phyloP scores from a whole-genome alignment of 2,888 invertebrate species.

The Micoletzkya japonica region DNA sequence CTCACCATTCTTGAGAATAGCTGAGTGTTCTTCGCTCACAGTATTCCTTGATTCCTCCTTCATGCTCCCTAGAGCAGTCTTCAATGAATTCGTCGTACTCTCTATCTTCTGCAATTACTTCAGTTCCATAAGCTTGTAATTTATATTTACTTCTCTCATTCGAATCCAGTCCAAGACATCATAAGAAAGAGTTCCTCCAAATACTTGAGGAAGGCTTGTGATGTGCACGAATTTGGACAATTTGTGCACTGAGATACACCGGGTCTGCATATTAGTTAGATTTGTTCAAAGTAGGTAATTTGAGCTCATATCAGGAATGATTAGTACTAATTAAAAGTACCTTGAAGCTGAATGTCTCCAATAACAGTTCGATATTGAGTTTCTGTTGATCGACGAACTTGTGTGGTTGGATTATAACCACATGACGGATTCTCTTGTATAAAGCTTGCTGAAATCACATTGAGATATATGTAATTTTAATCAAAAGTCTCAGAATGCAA shows the following conservation, averaged over 20 bases:
- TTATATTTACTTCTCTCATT: conserved; percentile 73
- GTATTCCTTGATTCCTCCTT: background rate
- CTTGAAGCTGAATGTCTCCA: conserved; percentile 58
- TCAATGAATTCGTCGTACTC: background rate
- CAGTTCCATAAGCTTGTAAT: too few relatives aligned
- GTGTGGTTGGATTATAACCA: conserved; percentile 75
- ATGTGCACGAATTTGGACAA: conserved; percentile 75
- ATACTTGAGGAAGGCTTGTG: conserved; percentile 75
- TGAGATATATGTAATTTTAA: background rate
- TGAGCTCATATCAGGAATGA: background rate
- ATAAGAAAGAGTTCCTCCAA: conserved; percentile 77
- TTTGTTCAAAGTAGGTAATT: background rate
- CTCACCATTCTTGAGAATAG: background rate
- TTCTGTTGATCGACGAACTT: conserved; percentile 78
- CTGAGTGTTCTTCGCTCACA: background rate
- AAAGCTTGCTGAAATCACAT: conserved; percentile 50
- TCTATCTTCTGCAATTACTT: conserved; percentile 21
- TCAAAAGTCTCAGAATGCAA: background rate
- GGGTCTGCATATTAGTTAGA: conserved; percentile 70
- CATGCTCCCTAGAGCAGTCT: background rate
- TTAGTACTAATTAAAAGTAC: conserved; percentile 31
- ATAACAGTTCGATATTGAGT: conserved; percentile 65
- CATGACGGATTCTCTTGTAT: conserved; percentile 51
- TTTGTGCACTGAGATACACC: conserved; percentile 75
- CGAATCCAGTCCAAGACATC: conserved; percentile 78